A percentile compares a stretch with the other conserved stretches of the same genome.
Evolutionary conservation across 2,888 invertebrate species (phyloP).

Genomic region (Lasioglossum lativentre): DNA sequence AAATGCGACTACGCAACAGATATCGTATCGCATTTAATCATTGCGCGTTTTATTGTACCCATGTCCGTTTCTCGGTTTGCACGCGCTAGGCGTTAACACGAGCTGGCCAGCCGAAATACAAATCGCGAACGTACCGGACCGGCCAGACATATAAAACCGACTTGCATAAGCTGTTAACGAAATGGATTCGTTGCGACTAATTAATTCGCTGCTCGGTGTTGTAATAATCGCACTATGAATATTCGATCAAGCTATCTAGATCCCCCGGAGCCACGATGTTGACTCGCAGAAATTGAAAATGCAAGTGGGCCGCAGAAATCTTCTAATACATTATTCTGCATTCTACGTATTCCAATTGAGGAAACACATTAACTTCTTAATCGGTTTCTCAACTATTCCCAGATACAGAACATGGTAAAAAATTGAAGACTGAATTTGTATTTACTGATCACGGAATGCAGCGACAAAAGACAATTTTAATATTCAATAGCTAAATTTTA

Average conservation of each 20-base stretch:
- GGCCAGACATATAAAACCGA: neutral
- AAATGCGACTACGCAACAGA: conserved; percentile 3
- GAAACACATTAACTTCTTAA: no score
- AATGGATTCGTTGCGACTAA: neutral
- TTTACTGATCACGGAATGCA: no score
- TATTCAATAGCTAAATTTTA: no score
- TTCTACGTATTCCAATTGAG: no score
- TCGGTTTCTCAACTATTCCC: no score
- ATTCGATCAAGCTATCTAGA: neutral
- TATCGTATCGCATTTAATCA: conserved; percentile 29
- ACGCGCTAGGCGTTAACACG: neutral
- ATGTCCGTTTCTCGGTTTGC: neutral
- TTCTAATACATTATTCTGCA: neutral
- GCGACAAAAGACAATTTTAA: no score
- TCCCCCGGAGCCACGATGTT: neutral
- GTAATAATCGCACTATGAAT: neutral
- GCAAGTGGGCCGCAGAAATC: neutral
- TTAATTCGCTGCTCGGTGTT: neutral
- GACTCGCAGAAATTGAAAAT: neutral
- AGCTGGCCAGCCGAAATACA: neutral
- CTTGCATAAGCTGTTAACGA: neutral
- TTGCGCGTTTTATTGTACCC: conserved; percentile 20
- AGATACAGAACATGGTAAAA: no score
- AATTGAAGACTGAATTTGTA: no score
- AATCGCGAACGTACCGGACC: neutral